phyloP scores from a whole-genome alignment of 2,888 invertebrate species.

The Nasonia oneida region DNA sequence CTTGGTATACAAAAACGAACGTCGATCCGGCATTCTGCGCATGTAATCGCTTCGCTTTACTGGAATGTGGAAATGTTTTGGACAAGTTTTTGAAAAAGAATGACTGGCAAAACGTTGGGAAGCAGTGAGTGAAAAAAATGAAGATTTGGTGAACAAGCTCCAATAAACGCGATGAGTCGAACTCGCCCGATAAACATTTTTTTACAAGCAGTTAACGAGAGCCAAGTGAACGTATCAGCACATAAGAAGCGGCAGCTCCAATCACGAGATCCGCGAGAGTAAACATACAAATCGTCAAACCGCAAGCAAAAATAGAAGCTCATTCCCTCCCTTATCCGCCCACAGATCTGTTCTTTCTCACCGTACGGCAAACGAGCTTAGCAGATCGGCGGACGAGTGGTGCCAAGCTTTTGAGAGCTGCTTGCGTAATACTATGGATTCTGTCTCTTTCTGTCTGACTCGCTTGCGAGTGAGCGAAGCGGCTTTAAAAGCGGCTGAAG shows the following conservation, averaged over 20 bases:
- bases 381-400: background rate
- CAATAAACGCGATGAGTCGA: conserved; percentile 38
- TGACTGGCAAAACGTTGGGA: background rate
- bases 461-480: background rate
- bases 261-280: conserved; percentile 7
- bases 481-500: conserved; percentile 26
- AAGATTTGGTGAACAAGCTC: background rate
- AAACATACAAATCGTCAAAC: conserved; percentile 56
- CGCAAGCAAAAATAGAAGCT: conserved; percentile 47
- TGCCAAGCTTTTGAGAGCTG: conserved; percentile 1
- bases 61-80: background rate
- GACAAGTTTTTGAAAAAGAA: background rate
- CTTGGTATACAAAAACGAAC: background rate
- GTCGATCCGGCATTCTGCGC: too few relatives aligned
- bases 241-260: background rate
- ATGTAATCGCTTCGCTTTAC: background rate
- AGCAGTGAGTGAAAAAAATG: background rate
- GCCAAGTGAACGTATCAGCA: background rate
- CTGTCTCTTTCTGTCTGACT: conserved; percentile 10
- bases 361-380: background rate
- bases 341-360: conserved; percentile 4
- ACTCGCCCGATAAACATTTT: background rate
- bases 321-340: background rate
- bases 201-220: conserved; percentile 24
- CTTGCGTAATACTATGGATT: conserved; percentile 6